A percentile compares a stretch with the other conserved stretches of the same genome.
phyloP scores from a whole-genome alignment of 2,113 vertebrate species.

The Engystomops pustulosus region DNA sequence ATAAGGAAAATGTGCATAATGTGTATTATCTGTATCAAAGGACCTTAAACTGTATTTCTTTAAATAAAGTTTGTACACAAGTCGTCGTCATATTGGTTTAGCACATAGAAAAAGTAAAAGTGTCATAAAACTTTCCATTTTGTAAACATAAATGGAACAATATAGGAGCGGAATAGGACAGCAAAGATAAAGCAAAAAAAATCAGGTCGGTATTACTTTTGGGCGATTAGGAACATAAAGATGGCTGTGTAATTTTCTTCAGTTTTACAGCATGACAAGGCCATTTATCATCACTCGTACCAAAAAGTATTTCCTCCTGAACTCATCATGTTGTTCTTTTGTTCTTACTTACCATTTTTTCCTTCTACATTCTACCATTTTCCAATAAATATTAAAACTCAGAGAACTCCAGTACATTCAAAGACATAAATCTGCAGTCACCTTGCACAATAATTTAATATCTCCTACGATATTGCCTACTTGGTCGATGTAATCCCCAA shows the following conservation, averaged over 20 bases:
- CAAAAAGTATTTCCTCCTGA: slow-evolving; percentile 36
- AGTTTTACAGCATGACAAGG: slow-evolving; percentile 22
- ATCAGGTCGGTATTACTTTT: background rate
- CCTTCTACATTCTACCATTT: background rate
- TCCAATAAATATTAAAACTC: slow-evolving; percentile 36
- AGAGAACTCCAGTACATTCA: background rate
- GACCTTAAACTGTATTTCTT: background rate
- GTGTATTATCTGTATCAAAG: background rate
- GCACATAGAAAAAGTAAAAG: background rate
- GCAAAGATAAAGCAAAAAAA: background rate
- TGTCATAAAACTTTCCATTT: background rate
- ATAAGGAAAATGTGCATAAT: background rate
- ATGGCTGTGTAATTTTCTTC: slow-evolving; percentile 4
- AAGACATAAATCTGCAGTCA: slow-evolving; percentile 53
- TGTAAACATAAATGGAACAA: slow-evolving; percentile 2
- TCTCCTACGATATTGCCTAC: slow-evolving; percentile 46
- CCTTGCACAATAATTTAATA: slow-evolving; percentile 47
- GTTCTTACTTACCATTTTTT: slow-evolving; percentile 26
- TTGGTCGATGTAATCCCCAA: slow-evolving; percentile 39
- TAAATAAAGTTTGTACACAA: background rate
- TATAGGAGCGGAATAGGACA: background rate
- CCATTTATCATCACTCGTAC: slow-evolving; percentile 25
- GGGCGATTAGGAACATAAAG: slow-evolving; percentile 2
- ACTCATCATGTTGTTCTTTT: slow-evolving; percentile 33
- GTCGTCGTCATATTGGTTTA: background rate